Conservation (phyloP, 2,888 invertebrate species). For the Druceiella hillmani region DNA sequence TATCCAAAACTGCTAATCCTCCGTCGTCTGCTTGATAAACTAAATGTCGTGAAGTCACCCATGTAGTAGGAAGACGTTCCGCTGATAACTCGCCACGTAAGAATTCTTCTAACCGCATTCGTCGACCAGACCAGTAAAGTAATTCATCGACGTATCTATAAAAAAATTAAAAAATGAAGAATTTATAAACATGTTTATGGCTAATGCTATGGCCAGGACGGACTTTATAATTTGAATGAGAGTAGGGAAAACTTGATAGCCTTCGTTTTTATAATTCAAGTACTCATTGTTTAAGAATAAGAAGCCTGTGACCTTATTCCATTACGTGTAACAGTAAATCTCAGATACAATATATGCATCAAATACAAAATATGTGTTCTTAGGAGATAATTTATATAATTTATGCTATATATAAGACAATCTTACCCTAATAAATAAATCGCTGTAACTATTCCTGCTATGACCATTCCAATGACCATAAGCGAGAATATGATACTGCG, state of each 20-base stretch:
- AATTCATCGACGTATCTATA: conserved; percentile 80
- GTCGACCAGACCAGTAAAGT: conserved; percentile 81
- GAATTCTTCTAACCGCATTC: conserved; percentile 81
- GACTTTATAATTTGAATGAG: no score
- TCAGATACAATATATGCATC: no score
- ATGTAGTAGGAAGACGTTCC: conserved; percentile 69
- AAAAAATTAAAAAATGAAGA: conserved; percentile 15
- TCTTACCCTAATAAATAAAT: conserved; percentile 79
- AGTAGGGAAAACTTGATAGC: no score
- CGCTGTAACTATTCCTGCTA: conserved; percentile 83
- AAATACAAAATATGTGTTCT: no score
- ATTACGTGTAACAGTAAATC: no score
- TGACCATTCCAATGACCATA: conserved; percentile 80
- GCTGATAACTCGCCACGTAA: conserved; percentile 71
- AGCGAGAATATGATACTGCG: conserved; percentile 81
- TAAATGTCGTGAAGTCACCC: conserved; percentile 77
- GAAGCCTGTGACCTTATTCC: no score
- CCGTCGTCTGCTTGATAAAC: conserved; percentile 86
- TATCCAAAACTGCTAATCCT: conserved; percentile 72
- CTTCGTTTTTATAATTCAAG: no score
- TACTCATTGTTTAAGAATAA: no score
- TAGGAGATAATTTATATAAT: no score
- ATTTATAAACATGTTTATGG: not conserved
- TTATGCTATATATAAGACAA: no score
- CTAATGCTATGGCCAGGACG: not conserved